Evolutionary conservation across 2,797 vertebrate species (phyloP), one percentile per base, ranked within the genome.

Genomic region (Lagocephalus sceleratus): DNA sequence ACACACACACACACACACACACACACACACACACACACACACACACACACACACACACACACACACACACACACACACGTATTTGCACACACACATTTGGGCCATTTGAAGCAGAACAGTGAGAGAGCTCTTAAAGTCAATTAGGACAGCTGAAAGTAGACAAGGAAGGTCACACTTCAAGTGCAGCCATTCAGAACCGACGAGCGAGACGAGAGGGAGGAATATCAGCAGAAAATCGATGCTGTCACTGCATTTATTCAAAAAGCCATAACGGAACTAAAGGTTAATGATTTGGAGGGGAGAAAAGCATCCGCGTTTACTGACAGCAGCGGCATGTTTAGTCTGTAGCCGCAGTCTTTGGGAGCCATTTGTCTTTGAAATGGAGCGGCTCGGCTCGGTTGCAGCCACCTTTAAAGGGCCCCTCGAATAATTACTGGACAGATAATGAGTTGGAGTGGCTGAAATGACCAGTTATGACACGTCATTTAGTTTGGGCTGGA

Each of bases 141-240:
- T 80, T 64, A 82, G 66, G 61, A 72, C 56, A 71, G 58, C 69
- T 63, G 68, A 74, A 62, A 64, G 50, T 47, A 74, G 70, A 66
- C 21, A 19, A 71, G 60, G 39, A 68, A 20, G 19, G 70, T 73
- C 62, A 53, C 49, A 61, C 52, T 79, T 47, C 35, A 46, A 20
- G 26, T 39, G 40, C 29, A 58, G 53, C 17, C 2, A 14, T 61
- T 69, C 29, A 35, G 45, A 57, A 48, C 0, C 47, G 48, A 63
- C 3, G 19, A 63, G 42, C 42, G 12, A 20, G 26, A 59, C 46
- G 53, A 58, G 47, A 19, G 7, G 3, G 4, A 43, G 35, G 9
- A 45, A 52, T 32, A 51, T 51, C 49, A 60, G 46, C 45, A 20
- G 25, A 25, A 35, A 62, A 14, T 61, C 21, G 6, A 44, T 7